phyloP scores from a whole-genome alignment of 2,888 invertebrate genomes.

The Neoascia interrupta region DNA sequence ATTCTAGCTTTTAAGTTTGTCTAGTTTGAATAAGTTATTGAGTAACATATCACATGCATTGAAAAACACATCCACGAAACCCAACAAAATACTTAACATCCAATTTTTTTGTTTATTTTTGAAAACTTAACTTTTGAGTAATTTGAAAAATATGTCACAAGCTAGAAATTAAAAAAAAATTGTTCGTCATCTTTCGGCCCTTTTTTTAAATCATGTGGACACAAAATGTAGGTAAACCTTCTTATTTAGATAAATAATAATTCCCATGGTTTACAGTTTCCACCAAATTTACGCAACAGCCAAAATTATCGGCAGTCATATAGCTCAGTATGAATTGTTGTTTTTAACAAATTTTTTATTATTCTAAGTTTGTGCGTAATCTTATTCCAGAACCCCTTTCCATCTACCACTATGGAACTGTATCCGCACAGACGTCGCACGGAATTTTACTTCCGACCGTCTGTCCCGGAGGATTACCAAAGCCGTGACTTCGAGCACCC shows the following conservation, averaged over 20 bases:
- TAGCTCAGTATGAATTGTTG: conserved; percentile 54
- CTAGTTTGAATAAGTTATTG: no score
- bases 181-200: conserved; percentile 10
- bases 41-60: no score
- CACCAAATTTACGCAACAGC: conserved; percentile 21
- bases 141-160: not conserved
- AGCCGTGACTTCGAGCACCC: conserved; percentile 73
- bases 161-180: not conserved
- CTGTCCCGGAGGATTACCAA: conserved; percentile 72
- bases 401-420: conserved; percentile 68
- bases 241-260: not conserved
- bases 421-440: conserved; percentile 73
- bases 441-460: conserved; percentile 71
- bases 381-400: conserved; percentile 17
- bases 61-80: no score
- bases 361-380: no score
- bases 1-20: no score
- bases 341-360: no score
- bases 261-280: conserved; percentile 8
- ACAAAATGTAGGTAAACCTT: conserved; percentile 23
- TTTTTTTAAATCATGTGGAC: conserved; percentile 20
- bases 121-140: no score
- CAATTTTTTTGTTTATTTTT: no score
- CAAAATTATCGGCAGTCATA: not conserved
- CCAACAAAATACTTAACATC: no score